Base-by-base conservation (phyloP, 2,888 invertebrate species). In the Idaea straminata region DNA sequence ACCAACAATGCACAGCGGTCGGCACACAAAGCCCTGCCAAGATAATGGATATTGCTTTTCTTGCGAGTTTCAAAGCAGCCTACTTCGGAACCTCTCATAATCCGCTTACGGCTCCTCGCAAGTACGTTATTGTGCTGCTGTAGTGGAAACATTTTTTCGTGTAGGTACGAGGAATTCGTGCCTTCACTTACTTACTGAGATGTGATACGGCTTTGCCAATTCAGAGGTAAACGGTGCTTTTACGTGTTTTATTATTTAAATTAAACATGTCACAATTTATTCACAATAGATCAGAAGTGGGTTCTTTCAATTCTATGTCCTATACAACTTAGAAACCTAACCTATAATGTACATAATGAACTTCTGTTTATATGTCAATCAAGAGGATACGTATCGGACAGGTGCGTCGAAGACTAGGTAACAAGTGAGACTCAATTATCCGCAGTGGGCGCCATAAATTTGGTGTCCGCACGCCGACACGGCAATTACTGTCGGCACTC, bases 41-140 rank as follows among this genome's bases (percentile, higher is more conserved):
- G 88, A 91, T 91, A 91, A 91, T 91, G 89, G 91, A 91, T 91
- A 91, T 92, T 91, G 91, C 89, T 90, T 91, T 91, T 89, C 90
- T 91, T 89, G 89, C 83, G 83, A 90, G 89, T 88, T 90, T 89
- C 89, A 88, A 89, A 90, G 90, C 89, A 88, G 88, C 88, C 91
- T 90, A 90, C 90, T 89, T 88, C 84, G 85, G 82, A 88, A 88
- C 86, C 89, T 88, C 88, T 88, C 87, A 88, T 92, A 91, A 91
- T 91, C 91, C 90, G 89, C 89, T 91, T 90, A 90, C 84, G 80
- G 87, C 84, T 85, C 78, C 81, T 79, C 82, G 84, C 86, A 83
- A 88, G 88, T 87, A 87, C 86, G 84, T 86, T 85, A 87, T 84
- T 87, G 87, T 86, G 83, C 86, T 87, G 83, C 86, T 87, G 83